Evolutionary conservation across 1,140 invertebrate genomes (phyloP), one percentile per base, ranked within the genome.

Genomic region (Diuraphis noxia): DNA sequence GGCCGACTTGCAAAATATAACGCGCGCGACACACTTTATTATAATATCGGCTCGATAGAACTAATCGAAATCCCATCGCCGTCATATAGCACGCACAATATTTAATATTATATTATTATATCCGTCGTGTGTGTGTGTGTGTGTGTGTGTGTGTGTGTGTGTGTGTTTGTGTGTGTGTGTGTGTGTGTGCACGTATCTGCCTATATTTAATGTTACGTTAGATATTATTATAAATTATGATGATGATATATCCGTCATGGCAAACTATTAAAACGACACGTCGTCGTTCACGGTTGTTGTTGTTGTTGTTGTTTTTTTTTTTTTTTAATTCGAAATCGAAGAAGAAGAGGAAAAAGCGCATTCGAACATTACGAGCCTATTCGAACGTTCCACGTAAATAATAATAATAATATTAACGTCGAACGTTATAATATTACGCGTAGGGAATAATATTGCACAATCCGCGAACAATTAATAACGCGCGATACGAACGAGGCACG

Each of bases 251-350:
- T 72, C 56, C 56, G 56, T 72, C 56, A n/a, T n/a, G 56, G n/a
- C 13, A 17, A 72, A 72, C 56, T 72, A 38, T 81, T 81, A 81
- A 81, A 41, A 82, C 81, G 79, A 41, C 79, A 81, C 21, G 38
- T 30, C 38, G 38, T 23, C 36, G 38, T 82, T 41, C 40, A 82
- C 38, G 38, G 81, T 82, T 82, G 38, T 82, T n/a, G n/a, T n/a
- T n/a, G n/a, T n/a, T n/a, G n/a, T n/a, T n/a, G n/a, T n/a, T n/a
- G n/a, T n/a, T n/a, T n/a, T 41, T 82, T 82, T 10, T 82, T 82
- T 41, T 46, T 30, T 82, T 82, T n/a, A 82, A 82, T 82, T 82
- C 23, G 38, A 82, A 82, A 41, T 82, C 81, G 81, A 82, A 82
- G 40, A 40, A 82, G 38, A 41, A 41, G 23, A 82, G 10, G 36